These are phyloP conservation scores for Xenopus laevis DNA, from an alignment of 2,113 vertebrate genomes.

Conservation along the genomic window DNA sequence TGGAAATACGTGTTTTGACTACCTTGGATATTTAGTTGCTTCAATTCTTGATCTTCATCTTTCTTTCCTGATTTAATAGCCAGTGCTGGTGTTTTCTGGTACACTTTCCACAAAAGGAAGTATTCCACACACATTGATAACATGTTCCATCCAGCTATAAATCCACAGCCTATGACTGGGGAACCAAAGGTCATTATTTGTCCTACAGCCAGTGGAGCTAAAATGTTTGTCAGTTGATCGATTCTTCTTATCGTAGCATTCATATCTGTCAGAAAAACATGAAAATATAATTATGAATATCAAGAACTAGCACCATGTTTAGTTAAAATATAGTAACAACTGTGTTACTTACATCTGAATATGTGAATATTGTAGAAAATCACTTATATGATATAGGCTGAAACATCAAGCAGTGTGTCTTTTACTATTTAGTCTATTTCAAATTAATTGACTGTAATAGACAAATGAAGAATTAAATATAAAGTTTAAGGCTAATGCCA, in stretches of 20 bases:
- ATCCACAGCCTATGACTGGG: constrained; percentile 71
- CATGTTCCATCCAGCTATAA: constrained; percentile 92
- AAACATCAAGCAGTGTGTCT: too few species aligned
- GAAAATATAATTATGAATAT: too few species aligned
- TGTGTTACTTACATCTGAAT: too few species aligned
- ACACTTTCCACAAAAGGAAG: constrained; percentile 89
- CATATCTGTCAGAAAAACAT: constrained; percentile 77
- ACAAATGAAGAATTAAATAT: too few species aligned
- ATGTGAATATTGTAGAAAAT: too few species aligned
- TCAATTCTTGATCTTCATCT: constrained; percentile 79
- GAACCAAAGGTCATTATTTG: constrained; percentile 94
- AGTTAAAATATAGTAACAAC: too few species aligned
- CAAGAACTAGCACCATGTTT: too few species aligned
- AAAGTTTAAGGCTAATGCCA: too few species aligned
- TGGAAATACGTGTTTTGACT: neutral
- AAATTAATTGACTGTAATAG: too few species aligned
- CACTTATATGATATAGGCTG: too few species aligned
- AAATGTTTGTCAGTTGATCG: constrained; percentile 95
- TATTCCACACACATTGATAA: constrained; percentile 93
- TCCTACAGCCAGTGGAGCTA: constrained; percentile 94
- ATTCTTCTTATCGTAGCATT: constrained; percentile 95
- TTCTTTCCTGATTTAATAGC: constrained; percentile 79
- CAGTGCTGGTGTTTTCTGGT: constrained; percentile 90
- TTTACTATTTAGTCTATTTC: too few species aligned
- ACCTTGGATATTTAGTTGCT: constrained; percentile 80